Evolutionary conservation across 2,888 invertebrate species (phyloP).

Genomic region (Torymus texanus): DNA sequence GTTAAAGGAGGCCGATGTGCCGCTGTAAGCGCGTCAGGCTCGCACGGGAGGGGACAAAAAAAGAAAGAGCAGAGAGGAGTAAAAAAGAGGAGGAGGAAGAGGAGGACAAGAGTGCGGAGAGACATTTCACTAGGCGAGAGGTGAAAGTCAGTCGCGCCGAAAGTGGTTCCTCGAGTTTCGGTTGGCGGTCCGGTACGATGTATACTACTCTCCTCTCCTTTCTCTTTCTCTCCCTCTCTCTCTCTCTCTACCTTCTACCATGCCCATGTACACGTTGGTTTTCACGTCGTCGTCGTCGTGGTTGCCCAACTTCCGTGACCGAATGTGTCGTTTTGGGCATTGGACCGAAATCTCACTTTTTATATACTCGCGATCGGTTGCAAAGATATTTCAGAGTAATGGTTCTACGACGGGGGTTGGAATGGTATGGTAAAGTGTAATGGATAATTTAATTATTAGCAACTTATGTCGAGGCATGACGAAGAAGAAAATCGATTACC

Average conservation of each 20-base stretch:
- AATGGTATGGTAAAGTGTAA: too few relatives aligned
- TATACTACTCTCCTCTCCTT: constrained; percentile 14
- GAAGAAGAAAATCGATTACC: too few relatives aligned
- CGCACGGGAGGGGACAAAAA: constrained; percentile 1
- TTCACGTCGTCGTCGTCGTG: constrained; percentile 16
- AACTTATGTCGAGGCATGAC: too few relatives aligned
- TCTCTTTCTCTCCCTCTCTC: constrained; percentile 46
- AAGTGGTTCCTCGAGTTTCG: constrained; percentile 65
- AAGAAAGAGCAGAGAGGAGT: constrained; percentile 19
- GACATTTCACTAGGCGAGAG: constrained; percentile 51
- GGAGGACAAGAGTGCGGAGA: constrained; percentile 18
- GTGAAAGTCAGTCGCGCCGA: constrained; percentile 68
- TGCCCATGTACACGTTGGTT: background rate
- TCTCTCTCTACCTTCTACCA: constrained; percentile 17
- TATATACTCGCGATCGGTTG: background rate
- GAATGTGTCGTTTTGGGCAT: background rate
- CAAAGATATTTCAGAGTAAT: too few relatives aligned
- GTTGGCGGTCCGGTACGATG: constrained; percentile 11
- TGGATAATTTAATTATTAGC: too few relatives aligned
- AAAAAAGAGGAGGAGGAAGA: constrained; percentile 24
- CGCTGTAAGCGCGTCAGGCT: background rate
- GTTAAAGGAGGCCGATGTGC: constrained; percentile 36
- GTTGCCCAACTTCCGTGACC: constrained; percentile 45
- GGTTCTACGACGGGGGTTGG: too few relatives aligned
- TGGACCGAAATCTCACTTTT: constrained; percentile 34